Percentiles rank a stretch among this genome's conserved stretches.
These are phyloP conservation scores for Meriones unguiculatus DNA, from an alignment of 2,113 vertebrate genomes.

Conservation along the genomic window DNA sequence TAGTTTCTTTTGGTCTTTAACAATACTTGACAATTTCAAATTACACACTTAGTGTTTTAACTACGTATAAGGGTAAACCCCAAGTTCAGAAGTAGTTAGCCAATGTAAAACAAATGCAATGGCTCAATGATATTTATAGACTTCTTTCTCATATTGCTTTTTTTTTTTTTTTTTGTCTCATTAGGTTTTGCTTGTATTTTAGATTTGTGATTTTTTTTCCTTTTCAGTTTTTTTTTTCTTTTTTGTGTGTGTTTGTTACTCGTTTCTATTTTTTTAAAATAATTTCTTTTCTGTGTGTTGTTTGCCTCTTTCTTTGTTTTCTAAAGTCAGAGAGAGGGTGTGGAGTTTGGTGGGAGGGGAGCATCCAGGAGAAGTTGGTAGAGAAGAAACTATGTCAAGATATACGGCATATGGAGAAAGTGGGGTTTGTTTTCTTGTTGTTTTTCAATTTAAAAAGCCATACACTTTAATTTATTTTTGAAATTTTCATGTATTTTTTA, in stretches of 20 bases:
- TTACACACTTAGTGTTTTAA: too few relatives aligned
- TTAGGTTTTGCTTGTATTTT: neutral
- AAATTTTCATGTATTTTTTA: too few relatives aligned
- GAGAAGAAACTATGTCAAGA: neutral
- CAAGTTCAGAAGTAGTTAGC: neutral
- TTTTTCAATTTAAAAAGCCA: neutral
- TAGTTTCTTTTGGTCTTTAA: conserved; percentile 14
- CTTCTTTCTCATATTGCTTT: neutral
- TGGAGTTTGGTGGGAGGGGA: too few relatives aligned
- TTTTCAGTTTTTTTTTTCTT: neutral
- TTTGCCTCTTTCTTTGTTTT: neutral
- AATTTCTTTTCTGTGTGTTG: neutral
- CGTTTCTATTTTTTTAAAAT: neutral
- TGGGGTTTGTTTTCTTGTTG: neutral
- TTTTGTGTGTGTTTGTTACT: neutral
- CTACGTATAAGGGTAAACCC: neutral
- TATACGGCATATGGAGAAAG: neutral
- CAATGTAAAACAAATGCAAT: neutral
- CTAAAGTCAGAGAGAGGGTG: neutral
- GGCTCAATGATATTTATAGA: too few relatives aligned
- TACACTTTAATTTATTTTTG: neutral
- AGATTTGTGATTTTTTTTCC: neutral
- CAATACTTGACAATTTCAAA: neutral
- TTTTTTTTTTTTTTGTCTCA: neutral
- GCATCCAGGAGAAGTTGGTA: neutral